Conservation (phyloP, 1,140 invertebrate genomes). For the Oryzaephilus surinamensis region DNA sequence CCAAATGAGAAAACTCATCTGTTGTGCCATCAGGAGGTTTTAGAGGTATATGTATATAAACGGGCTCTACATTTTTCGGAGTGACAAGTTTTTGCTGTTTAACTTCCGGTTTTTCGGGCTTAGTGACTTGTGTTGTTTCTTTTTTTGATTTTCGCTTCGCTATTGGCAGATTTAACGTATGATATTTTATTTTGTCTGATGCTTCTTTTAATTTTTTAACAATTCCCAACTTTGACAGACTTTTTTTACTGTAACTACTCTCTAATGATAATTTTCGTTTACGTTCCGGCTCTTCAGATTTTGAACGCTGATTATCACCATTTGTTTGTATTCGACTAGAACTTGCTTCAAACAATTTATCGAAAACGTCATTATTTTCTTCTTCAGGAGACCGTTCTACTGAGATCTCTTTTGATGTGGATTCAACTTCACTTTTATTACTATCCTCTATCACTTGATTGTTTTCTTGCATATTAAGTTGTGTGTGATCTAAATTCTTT, state of each 20-base stretch:
- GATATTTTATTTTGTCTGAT: constrained; percentile 25
- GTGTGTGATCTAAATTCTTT: too few relatives aligned
- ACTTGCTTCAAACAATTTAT: constrained; percentile 12
- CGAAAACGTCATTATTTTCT: constrained; percentile 13
- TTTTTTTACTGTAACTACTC: constrained; percentile 31
- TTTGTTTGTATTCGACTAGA: not conserved
- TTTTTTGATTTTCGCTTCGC: constrained; percentile 12
- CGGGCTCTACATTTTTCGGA: constrained; percentile 7
- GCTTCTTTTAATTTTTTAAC: constrained; percentile 29
- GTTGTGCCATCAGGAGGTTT: constrained; percentile 29
- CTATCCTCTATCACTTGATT: too few relatives aligned
- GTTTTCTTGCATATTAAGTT: too few relatives aligned
- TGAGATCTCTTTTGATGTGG: not conserved
- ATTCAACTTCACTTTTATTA: not conserved
- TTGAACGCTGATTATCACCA: constrained; percentile 13
- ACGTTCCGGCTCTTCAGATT: constrained; percentile 27
- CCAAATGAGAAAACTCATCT: constrained; percentile 31
- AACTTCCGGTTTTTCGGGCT: constrained; percentile 4
- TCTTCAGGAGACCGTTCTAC: not conserved
- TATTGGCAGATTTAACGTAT: constrained; percentile 15
- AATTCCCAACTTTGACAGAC: constrained; percentile 27
- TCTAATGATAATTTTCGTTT: constrained; percentile 31
- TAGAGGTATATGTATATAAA: constrained; percentile 34
- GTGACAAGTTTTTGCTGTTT: constrained; percentile 2
- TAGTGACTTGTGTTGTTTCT: constrained; percentile 1